phyloP scores from a whole-genome alignment of 2,797 vertebrate genomes.

The Chiropotes sagulatus region DNA sequence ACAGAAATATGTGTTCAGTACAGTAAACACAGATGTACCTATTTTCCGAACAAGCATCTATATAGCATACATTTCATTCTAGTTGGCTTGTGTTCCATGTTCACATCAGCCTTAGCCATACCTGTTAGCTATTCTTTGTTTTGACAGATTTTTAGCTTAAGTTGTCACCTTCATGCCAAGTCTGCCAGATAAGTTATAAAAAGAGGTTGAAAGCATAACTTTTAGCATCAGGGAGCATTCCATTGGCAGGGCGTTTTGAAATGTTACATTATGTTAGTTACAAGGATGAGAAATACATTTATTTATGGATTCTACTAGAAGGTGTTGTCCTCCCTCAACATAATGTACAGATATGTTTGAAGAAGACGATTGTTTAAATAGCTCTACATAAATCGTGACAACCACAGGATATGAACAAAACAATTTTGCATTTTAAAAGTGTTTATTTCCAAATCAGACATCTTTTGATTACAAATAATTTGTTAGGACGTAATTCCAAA shows the following conservation, averaged over 20 bases:
- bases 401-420: not conserved
- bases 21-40: conserved; percentile 18
- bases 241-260: conserved; percentile 11
- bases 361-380: not conserved
- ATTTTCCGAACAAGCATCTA: conserved; percentile 26
- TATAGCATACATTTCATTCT: not conserved
- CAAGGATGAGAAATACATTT: conserved; percentile 23
- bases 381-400: not conserved
- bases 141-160: conserved; percentile 66
- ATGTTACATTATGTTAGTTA: conserved; percentile 25
- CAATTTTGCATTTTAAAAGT: not conserved
- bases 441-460: conserved; percentile 6
- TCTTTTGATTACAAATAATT: conserved; percentile 24
- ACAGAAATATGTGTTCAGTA: not conserved
- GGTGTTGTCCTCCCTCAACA: not conserved
- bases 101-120: conserved; percentile 20
- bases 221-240: conserved; percentile 23
- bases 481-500: not conserved
- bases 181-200: conserved; percentile 45
- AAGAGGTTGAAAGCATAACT: conserved; percentile 28
- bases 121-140: conserved; percentile 66
- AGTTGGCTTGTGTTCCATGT: not conserved
- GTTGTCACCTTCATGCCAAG: conserved; percentile 58
- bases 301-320: conserved; percentile 45
- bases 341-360: not conserved